Evolutionary conservation across 2,888 invertebrate species (phyloP).

Genomic region (Dasypolia templi): DNA sequence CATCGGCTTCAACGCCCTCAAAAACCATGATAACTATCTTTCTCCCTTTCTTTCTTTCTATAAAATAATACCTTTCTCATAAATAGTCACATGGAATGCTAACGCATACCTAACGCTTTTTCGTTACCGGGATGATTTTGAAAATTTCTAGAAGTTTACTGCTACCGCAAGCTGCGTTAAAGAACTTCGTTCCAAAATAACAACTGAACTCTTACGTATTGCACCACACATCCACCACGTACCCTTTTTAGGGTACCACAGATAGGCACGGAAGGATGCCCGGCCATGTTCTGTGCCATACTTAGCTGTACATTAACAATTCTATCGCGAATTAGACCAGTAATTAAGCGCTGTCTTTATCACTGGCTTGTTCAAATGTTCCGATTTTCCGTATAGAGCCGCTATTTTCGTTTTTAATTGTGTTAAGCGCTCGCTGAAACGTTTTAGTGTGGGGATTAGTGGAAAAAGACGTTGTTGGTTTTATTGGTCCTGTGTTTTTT

Average conservation of each 20-base stretch:
- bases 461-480: neutral
- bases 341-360: conserved; percentile 63
- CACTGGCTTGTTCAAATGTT: conserved; percentile 18
- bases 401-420: conserved; percentile 34
- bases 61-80: too few species aligned
- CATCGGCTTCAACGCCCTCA: too few species aligned
- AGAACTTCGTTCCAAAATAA: too few species aligned
- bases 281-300: conserved; percentile 64
- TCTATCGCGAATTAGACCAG: conserved; percentile 70
- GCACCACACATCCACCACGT: conserved; percentile 64
- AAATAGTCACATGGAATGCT: too few species aligned
- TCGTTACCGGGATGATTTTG: too few species aligned
- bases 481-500: neutral
- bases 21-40: too few species aligned
- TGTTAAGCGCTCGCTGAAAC: conserved; percentile 1
- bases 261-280: conserved; percentile 77
- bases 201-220: neutral
- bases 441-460: neutral
- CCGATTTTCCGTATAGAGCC: conserved; percentile 15
- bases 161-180: too few species aligned
- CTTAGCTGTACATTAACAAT: conserved; percentile 67
- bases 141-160: too few species aligned
- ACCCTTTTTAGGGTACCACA: conserved; percentile 86
- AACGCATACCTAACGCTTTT: too few species aligned
- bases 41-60: too few species aligned